Percentiles rank a stretch among this genome's conserved stretches.
Conservation (phyloP, 1,140 invertebrate genomes). For the Drosophila parabipectinata region DNA sequence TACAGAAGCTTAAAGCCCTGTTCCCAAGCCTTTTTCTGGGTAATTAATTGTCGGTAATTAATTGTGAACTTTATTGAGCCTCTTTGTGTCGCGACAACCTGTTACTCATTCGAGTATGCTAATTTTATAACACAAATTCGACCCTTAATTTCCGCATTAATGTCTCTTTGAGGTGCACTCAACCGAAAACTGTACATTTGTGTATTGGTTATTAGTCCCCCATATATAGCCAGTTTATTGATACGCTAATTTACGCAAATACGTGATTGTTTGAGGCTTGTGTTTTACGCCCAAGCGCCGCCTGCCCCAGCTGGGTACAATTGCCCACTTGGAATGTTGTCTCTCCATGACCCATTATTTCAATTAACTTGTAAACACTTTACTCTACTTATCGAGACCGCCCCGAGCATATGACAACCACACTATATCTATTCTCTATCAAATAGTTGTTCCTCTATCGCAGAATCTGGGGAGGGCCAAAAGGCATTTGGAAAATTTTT, state of each 20-base stretch:
- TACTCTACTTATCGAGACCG: conserved; percentile 50
- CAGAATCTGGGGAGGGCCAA: conserved; percentile 23
- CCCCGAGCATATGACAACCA: conserved; percentile 7
- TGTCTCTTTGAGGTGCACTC: conserved; percentile 21
- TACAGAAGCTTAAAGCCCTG: neutral
- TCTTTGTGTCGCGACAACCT: conserved; percentile 7
- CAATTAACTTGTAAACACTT: conserved; percentile 69
- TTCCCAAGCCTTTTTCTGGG: neutral
- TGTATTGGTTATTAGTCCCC: neutral
- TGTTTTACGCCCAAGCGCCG: too few relatives aligned
- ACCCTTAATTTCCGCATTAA: conserved; percentile 41
- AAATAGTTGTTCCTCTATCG: conserved; percentile 25
- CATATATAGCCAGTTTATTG: conserved; percentile 40
- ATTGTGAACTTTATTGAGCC: conserved; percentile 16
- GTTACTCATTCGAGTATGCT: conserved; percentile 26
- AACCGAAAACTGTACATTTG: conserved; percentile 11
- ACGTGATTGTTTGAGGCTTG: conserved; percentile 37
- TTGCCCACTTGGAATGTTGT: conserved; percentile 15
- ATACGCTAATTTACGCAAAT: conserved; percentile 50
- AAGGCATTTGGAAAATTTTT: conserved; percentile 49
- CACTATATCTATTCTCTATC: conserved; percentile 25
- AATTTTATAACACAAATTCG: conserved; percentile 37
- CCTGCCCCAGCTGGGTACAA: conserved; percentile 1
- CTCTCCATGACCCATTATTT: conserved; percentile 54
- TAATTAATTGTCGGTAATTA: conserved; percentile 4